Percentiles rank a stretch among this genome's conserved stretches.
phyloP scores from a whole-genome alignment of 1,140 invertebrate species.

The Diorhabda sublineata region DNA sequence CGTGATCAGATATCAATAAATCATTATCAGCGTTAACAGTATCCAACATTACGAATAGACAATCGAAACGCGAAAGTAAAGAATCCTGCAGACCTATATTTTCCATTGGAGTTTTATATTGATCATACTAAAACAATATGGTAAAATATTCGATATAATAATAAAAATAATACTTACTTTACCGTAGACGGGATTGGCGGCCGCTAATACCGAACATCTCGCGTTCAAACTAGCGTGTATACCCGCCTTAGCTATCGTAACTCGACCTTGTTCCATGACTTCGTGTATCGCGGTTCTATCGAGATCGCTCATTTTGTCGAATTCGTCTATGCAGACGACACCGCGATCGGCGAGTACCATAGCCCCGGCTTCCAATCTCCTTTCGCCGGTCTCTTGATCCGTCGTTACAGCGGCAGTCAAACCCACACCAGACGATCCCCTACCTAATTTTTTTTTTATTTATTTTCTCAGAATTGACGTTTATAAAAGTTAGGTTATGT shows the following conservation, averaged over 20 bases:
- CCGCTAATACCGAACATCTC: constrained; percentile 94
- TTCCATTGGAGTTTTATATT: constrained; percentile 99
- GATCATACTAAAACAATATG: constrained; percentile 76
- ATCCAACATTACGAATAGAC: constrained; percentile 96
- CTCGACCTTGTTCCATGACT: constrained; percentile 93
- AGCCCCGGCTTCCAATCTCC: constrained; percentile 92
- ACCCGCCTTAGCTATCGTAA: constrained; percentile 98
- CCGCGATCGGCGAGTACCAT: constrained; percentile 96
- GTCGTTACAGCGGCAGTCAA: constrained; percentile 96
- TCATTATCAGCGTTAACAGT: constrained; percentile 87
- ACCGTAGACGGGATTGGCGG: constrained; percentile 99
- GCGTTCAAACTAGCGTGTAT: constrained; percentile 98
- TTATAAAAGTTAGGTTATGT: no score
- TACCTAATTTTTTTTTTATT: constrained; percentile 24
- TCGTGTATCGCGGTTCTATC: constrained; percentile 99
- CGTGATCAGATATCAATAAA: constrained; percentile 90
- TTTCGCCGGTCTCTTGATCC: constrained; percentile 86
- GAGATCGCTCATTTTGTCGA: constrained; percentile 99
- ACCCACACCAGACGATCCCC: constrained; percentile 91
- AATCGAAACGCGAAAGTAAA: constrained; percentile 95
- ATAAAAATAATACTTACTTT: constrained; percentile 57
- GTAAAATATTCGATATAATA: neutral
- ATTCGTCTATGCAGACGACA: constrained; percentile 99
- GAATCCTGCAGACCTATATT: constrained; percentile 99
- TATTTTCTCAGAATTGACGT: no score